phyloP scores from a whole-genome alignment of 2,113 vertebrate species.

The Megaceryle maxima region DNA sequence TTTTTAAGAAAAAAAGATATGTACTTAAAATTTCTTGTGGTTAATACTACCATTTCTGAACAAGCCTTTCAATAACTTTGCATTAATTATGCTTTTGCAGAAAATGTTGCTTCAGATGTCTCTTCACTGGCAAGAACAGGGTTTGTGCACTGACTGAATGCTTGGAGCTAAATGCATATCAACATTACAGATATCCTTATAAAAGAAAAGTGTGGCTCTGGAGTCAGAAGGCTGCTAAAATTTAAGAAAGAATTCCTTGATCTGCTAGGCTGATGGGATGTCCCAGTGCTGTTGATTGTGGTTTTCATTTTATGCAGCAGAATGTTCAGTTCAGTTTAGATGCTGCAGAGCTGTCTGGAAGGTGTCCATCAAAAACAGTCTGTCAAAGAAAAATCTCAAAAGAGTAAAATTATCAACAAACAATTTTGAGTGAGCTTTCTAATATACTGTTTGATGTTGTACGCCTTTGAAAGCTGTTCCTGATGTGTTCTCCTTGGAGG shows the following conservation, averaged over 20 bases:
- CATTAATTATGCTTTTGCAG: neutral
- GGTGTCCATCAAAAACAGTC: neutral
- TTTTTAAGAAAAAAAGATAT: neutral
- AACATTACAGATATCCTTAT: neutral
- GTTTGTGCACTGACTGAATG: neutral
- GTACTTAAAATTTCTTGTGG: neutral
- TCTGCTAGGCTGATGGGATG: neutral
- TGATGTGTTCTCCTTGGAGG: neutral
- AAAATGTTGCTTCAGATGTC: neutral
- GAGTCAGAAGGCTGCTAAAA: neutral
- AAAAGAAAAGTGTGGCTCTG: neutral
- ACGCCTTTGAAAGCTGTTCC: neutral
- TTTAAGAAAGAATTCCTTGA: neutral
- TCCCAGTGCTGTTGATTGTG: neutral
- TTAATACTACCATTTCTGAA: conserved; percentile 22
- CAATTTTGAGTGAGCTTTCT: neutral
- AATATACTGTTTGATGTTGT: neutral
- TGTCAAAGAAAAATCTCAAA: neutral
- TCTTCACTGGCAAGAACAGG: neutral
- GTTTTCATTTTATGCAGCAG: neutral
- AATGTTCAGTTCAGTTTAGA: neutral
- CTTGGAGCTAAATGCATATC: neutral
- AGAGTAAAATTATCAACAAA: neutral
- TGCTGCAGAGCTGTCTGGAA: neutral
- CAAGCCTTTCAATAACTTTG: neutral